Evolutionary conservation across 2,888 invertebrate species (phyloP), one percentile per base, ranked within the genome.

Genomic region (Drosophila nr. perissopoda): DNA sequence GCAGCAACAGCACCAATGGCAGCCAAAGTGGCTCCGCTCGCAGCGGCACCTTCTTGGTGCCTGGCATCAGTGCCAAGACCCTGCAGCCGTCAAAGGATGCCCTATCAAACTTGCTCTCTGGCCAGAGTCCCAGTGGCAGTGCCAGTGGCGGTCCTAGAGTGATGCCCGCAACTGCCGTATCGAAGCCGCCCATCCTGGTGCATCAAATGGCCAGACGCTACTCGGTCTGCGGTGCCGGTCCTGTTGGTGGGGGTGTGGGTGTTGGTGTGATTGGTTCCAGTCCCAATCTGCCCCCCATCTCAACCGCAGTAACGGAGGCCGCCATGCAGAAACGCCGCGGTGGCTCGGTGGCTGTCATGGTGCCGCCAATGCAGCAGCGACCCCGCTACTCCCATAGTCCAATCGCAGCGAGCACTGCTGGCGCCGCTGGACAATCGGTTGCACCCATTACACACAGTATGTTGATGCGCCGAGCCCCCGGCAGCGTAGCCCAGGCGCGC

Each of bases 181-280:
- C 56, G 10, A 71, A 49, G 42, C 40, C 57, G n/a, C 60, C 70
- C 1, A 0, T 53, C 1, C 40, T 69, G 5, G 53, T 78, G 33
- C 80, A 73, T 5, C 82, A 78, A 45, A 69, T 84, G 82, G 63
- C 61, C 6, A 58, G 85, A 13, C 73, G 87, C 40, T 86, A 72
- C 16, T 86, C 87, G 29, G 59, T 83, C 13, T 85, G 85, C 40
- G 85, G 69, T 13, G 75, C 2, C 40, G 85, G 70, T 13, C 76
- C 7, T 10, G 18, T 8, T 4, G 8, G 16, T 16, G 25, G 7
- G 1, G 25, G 25, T 48, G 25, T 25, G 8, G 16, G 25, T 49
- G 8, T 4, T 27, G 31, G 16, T 31, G 21, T 11, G 31, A 0
- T 21, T 6, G 11, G 16, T 31, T 6, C 6, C 57, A 25, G 4